Percentiles rank a stretch among this genome's conserved stretches.
phyloP scores from a whole-genome alignment of 1,140 invertebrate genomes.

The Drosophila nebulosa region DNA sequence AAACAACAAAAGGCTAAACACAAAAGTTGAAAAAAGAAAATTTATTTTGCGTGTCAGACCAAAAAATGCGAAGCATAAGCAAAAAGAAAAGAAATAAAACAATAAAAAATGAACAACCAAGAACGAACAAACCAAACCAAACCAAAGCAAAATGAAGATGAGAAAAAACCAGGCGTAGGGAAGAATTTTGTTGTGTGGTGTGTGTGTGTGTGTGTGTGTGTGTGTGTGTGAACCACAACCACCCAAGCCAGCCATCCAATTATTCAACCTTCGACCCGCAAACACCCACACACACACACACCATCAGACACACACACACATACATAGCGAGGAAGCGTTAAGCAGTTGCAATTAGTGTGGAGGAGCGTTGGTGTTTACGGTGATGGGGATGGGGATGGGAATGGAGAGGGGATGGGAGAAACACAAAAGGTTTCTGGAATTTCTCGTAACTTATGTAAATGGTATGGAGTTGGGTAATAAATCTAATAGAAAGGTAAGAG shows the following conservation, averaged over 20 bases:
- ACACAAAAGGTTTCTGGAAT: slow-evolving; percentile 33
- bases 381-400: background rate
- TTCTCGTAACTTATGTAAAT: slow-evolving; percentile 65
- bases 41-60: slow-evolving; percentile 68
- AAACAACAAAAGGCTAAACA: background rate
- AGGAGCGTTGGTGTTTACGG: slow-evolving; percentile 24
- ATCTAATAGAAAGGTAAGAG: slow-evolving; percentile 45
- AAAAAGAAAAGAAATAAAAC: slow-evolving; percentile 15
- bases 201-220: too few species aligned
- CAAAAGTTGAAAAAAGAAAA: slow-evolving; percentile 42
- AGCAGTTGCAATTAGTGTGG: slow-evolving; percentile 61
- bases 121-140: background rate
- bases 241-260: too few species aligned
- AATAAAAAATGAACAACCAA: slow-evolving; percentile 47
- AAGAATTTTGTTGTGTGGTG: background rate
- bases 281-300: too few species aligned
- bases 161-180: background rate
- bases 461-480: slow-evolving; percentile 41
- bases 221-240: background rate
- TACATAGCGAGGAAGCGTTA: slow-evolving; percentile 13
- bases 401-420: background rate
- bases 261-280: too few species aligned
- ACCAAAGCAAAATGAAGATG: background rate
- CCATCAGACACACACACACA: background rate
- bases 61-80: slow-evolving; percentile 42